phyloP scores from a whole-genome alignment of 2,888 invertebrate species.

The Apamea anceps region DNA sequence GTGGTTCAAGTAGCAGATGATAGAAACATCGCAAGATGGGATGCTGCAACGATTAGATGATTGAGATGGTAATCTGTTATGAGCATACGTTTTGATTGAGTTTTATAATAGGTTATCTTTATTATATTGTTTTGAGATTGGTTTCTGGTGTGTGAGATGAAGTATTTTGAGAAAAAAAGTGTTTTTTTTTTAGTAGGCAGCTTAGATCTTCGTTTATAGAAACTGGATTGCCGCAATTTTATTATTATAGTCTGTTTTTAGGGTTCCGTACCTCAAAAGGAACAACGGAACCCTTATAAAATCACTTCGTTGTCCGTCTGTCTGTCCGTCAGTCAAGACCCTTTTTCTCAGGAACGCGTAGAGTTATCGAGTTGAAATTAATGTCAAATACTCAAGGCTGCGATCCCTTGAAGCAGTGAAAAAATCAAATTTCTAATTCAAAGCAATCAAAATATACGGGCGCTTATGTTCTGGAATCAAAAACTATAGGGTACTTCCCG shows the following conservation, averaged over 20 bases:
- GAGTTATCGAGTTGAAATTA: too few species aligned
- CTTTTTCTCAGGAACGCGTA: too few species aligned
- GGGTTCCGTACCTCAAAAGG: too few species aligned
- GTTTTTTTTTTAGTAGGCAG: background rate
- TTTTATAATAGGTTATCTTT: conserved; percentile 32
- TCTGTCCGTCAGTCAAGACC: too few species aligned
- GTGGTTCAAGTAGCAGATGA: conserved; percentile 39
- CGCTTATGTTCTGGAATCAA: too few species aligned
- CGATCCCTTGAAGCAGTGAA: too few species aligned
- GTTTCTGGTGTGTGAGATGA: conserved; percentile 15
- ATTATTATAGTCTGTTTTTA: background rate
- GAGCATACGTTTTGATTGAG: conserved; percentile 27
- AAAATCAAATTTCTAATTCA: too few species aligned
- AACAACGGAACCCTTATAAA: too few species aligned
- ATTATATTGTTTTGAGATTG: conserved; percentile 8
- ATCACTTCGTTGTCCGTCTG: too few species aligned
- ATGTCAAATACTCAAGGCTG: too few species aligned
- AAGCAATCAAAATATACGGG: too few species aligned
- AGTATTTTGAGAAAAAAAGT: background rate
- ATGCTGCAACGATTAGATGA: conserved; percentile 29
- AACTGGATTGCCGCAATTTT: background rate
- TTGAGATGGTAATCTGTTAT: conserved; percentile 40
- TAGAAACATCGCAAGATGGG: conserved; percentile 24
- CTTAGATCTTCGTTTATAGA: background rate
- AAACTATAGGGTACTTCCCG: too few species aligned